Evolutionary conservation across 2,113 vertebrate genomes (phyloP).

Genomic region (Leuciscus idus): DNA sequence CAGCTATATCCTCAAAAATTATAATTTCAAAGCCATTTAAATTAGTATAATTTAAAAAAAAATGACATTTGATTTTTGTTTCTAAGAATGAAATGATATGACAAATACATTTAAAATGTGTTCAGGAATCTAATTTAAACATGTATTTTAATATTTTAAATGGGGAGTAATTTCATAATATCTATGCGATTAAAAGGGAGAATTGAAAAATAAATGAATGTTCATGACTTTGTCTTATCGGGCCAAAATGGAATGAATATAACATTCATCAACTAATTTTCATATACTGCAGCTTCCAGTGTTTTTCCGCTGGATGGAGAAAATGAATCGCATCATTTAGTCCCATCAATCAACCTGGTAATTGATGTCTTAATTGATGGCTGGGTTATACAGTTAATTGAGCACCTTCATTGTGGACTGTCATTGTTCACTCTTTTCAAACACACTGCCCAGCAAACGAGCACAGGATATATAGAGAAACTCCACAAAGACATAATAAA

Average conservation of each 20-base stretch:
- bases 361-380: slow-evolving; percentile 92
- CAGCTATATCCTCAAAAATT: not conserved
- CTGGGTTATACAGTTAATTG: slow-evolving; percentile 92
- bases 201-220: not conserved
- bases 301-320: slow-evolving; percentile 87
- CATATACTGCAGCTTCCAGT: slow-evolving; percentile 76
- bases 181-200: not conserved
- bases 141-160: too few relatives aligned
- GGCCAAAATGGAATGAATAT: slow-evolving; percentile 66
- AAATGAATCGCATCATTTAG: slow-evolving; percentile 91
- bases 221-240: slow-evolving; percentile 39
- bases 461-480: slow-evolving; percentile 36
- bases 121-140: not conserved
- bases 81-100: not conserved
- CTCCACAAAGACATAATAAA: slow-evolving; percentile 48
- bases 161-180: not conserved
- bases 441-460: slow-evolving; percentile 64
- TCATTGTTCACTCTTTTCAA: slow-evolving; percentile 77
- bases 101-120: not conserved
- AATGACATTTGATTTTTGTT: not conserved
- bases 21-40: not conserved
- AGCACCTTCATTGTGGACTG: slow-evolving; percentile 85
- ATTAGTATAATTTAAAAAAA: not conserved
- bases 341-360: slow-evolving; percentile 94
- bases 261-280: slow-evolving; percentile 84